Evolutionary conservation across 2,888 invertebrate genomes (phyloP).

Genomic region (Drosophila paranaensis): DNA sequence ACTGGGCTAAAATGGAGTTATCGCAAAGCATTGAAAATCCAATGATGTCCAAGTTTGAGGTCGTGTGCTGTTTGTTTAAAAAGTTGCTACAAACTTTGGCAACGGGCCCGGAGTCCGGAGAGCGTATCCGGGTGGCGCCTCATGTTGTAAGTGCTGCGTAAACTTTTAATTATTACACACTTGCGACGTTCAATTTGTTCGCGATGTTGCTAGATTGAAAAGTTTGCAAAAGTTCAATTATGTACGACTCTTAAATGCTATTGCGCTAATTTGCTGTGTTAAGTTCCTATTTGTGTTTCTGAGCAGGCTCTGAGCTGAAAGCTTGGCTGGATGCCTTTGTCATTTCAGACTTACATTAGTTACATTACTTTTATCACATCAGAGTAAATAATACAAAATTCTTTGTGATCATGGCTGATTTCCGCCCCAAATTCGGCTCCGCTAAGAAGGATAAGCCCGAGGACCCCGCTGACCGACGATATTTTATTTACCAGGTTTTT

Average conservation of each 20-base stretch:
- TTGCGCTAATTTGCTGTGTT: slow-evolving; percentile 32
- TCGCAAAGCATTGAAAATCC: slow-evolving; percentile 14
- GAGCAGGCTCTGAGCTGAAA: not conserved
- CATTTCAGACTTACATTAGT: not conserved
- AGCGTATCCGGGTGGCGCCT: not conserved
- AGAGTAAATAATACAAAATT: slow-evolving; percentile 17
- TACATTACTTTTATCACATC: slow-evolving; percentile 1
- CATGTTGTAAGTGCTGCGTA: slow-evolving; percentile 29
- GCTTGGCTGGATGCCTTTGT: not conserved
- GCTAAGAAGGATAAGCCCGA: slow-evolving; percentile 37
- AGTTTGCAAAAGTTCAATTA: slow-evolving; percentile 69
- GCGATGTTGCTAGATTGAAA: slow-evolving; percentile 72
- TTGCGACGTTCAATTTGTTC: slow-evolving; percentile 69
- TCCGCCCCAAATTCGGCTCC: slow-evolving; percentile 21
- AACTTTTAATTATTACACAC: slow-evolving; percentile 75
- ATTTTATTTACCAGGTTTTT: slow-evolving; percentile 20
- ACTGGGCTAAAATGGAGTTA: slow-evolving; percentile 48
- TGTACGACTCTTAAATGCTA: slow-evolving; percentile 36
- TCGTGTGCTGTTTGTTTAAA: slow-evolving; percentile 49
- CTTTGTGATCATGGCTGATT: slow-evolving; percentile 47
- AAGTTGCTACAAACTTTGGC: slow-evolving; percentile 63
- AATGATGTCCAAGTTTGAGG: slow-evolving; percentile 7
- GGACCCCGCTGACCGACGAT: slow-evolving; percentile 21
- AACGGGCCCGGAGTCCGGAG: not conserved
- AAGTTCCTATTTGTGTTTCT: slow-evolving; percentile 37